Conservation (phyloP, 2,113 vertebrate genomes). For the Dipodomys ordii region DNA sequence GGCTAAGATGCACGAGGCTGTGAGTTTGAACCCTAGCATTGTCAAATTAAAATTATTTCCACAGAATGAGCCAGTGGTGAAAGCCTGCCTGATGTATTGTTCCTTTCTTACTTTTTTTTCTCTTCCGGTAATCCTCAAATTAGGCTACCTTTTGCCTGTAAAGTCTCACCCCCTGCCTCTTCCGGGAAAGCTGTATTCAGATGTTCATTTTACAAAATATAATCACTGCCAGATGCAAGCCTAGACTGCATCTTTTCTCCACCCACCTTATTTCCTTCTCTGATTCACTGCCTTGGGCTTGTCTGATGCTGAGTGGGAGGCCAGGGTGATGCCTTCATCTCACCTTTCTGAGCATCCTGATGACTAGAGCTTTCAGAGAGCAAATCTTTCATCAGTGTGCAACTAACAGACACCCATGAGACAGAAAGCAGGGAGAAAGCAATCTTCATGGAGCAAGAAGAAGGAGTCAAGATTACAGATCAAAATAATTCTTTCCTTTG, state of each 20-base stretch:
- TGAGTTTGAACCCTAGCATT: too few species aligned
- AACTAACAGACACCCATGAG: conserved; percentile 28
- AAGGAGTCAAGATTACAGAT: conserved; percentile 70
- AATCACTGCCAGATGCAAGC: conserved; percentile 70
- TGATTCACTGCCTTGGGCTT: conserved; percentile 74
- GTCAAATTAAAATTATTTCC: too few species aligned
- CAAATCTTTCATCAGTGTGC: conserved; percentile 73
- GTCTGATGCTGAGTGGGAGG: neutral
- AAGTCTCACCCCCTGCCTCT: neutral
- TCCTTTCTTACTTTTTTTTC: neutral
- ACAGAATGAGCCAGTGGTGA: neutral
- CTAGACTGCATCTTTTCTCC: conserved; percentile 72
- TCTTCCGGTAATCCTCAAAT: neutral
- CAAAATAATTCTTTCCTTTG: conserved; percentile 54
- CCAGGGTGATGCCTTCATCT: neutral
- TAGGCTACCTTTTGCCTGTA: neutral
- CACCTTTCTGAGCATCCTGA: neutral
- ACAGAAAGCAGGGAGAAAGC: conserved; percentile 62
- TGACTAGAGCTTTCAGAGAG: conserved; percentile 40
- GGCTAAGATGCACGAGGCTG: too few species aligned
- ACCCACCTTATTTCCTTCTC: conserved; percentile 71
- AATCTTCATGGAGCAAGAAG: conserved; percentile 32
- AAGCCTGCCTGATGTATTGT: neutral
- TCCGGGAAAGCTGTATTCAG: conserved; percentile 25
- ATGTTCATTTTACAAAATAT: conserved; percentile 16